Evolutionary conservation across 1,140 invertebrate genomes (phyloP).

Genomic region (Macrocentrus cingulum): DNA sequence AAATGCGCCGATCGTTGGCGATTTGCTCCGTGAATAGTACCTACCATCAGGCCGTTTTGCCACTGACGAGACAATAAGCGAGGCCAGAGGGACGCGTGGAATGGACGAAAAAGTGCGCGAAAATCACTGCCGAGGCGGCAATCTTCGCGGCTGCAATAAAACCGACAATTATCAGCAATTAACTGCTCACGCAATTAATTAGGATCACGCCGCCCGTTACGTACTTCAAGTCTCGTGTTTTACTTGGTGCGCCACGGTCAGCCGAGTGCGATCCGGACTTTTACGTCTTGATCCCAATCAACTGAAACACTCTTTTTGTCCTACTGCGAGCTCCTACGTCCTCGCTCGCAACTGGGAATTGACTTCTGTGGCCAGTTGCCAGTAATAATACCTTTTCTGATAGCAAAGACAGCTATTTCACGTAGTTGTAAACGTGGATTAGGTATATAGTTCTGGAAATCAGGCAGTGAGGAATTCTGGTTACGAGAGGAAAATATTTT

Average conservation of each 20-base stretch:
- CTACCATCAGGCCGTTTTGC: not conserved
- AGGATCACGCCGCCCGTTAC: conserved; percentile 48
- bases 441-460: no score
- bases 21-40: not conserved
- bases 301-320: conserved; percentile 7
- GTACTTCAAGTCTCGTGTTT: conserved; percentile 37
- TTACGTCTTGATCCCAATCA: conserved; percentile 46
- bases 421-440: no score
- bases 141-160: conserved; percentile 36
- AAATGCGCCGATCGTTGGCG: conserved; percentile 18
- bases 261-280: conserved; percentile 17
- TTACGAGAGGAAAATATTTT: no score
- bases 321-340: not conserved
- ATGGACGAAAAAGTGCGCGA: not conserved
- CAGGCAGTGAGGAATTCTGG: no score
- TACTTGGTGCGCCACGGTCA: conserved; percentile 1
- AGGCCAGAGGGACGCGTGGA: no score
- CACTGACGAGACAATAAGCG: no score
- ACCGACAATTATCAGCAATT: conserved; percentile 47
- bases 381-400: no score
- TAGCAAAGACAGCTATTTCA: no score
- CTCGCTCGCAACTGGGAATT: no score
- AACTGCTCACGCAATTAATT: conserved; percentile 47
- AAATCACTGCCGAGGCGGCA: not conserved
- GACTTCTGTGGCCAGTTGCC: no score